These are phyloP conservation scores for Kryptopterus vitreolus DNA, from an alignment of 2,797 vertebrate species.

Conservation along the genomic window DNA sequence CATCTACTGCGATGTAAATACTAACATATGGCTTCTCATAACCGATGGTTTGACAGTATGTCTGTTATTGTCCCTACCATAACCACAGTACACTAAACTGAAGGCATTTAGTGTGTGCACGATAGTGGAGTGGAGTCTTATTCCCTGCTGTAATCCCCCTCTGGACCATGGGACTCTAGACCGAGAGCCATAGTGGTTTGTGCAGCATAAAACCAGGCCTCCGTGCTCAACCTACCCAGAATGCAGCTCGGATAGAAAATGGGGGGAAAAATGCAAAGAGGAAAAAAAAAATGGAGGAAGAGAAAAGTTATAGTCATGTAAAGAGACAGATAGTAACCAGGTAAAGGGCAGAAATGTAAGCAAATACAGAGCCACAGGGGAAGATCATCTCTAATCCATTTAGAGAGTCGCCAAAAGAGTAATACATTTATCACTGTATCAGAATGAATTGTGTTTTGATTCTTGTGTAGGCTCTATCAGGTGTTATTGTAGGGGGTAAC, in stretches of 20 bases:
- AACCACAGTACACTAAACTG: background rate
- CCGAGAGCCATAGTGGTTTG: slow-evolving; percentile 42
- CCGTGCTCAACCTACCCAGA: slow-evolving; percentile 40
- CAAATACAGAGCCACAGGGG: slow-evolving; percentile 40
- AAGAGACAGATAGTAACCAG: slow-evolving; percentile 54
- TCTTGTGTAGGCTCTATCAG: background rate
- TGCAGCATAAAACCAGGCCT: slow-evolving; percentile 49
- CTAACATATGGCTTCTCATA: background rate
- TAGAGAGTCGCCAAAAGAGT: background rate
- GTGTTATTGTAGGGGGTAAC: slow-evolving; percentile 5
- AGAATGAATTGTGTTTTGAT: slow-evolving; percentile 9
- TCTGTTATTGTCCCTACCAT: background rate
- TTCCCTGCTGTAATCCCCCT: slow-evolving; percentile 47
- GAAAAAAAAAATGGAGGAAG: background rate
- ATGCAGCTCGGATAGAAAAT: slow-evolving; percentile 23
- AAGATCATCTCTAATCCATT: slow-evolving; percentile 16
- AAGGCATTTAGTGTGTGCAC: slow-evolving; percentile 22
- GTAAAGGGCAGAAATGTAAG: slow-evolving; percentile 45
- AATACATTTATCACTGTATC: slow-evolving; percentile 15
- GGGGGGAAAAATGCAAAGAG: background rate
- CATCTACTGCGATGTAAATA: background rate
- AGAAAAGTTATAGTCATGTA: slow-evolving; percentile 41
- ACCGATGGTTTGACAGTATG: background rate
- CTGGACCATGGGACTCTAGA: slow-evolving; percentile 27
- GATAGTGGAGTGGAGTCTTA: slow-evolving; percentile 32